phyloP scores from a whole-genome alignment of 2,797 vertebrate species.

The Platalea minor region DNA sequence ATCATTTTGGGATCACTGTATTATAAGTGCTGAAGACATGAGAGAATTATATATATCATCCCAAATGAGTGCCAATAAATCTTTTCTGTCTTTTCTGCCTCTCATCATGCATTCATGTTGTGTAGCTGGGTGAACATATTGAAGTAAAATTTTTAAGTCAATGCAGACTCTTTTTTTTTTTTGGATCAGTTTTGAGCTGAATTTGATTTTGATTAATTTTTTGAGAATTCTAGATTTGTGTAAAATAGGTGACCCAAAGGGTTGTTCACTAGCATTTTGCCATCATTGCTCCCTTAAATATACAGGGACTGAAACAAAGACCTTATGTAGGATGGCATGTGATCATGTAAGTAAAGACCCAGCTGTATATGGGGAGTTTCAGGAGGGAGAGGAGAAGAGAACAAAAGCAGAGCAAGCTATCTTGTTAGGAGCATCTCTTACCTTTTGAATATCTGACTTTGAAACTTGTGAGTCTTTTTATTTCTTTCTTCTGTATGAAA shows the following conservation, averaged over 20 bases:
- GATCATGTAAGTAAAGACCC: background rate
- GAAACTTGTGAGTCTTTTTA: background rate
- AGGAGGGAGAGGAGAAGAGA: background rate
- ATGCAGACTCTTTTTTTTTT: background rate
- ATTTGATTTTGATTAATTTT: background rate
- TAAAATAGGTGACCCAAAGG: background rate
- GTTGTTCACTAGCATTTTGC: background rate
- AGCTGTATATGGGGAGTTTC: background rate
- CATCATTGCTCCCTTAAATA: background rate
- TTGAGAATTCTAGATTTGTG: background rate
- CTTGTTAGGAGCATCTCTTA: background rate
- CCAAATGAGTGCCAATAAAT: slow-evolving; percentile 8
- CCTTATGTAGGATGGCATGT: background rate
- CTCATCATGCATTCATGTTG: background rate
- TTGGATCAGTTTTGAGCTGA: background rate
- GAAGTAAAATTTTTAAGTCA: background rate
- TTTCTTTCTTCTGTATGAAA: slow-evolving; percentile 2
- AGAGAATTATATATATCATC: background rate
- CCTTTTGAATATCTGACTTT: background rate
- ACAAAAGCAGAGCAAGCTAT: background rate
- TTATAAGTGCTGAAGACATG: slow-evolving; percentile 22
- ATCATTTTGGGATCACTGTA: slow-evolving; percentile 7
- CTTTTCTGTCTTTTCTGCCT: background rate
- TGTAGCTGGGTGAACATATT: background rate
- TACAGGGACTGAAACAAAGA: background rate